These are phyloP conservation scores for Amiota mariae DNA, from an alignment of 2,888 invertebrate species.

Conservation along the genomic window DNA sequence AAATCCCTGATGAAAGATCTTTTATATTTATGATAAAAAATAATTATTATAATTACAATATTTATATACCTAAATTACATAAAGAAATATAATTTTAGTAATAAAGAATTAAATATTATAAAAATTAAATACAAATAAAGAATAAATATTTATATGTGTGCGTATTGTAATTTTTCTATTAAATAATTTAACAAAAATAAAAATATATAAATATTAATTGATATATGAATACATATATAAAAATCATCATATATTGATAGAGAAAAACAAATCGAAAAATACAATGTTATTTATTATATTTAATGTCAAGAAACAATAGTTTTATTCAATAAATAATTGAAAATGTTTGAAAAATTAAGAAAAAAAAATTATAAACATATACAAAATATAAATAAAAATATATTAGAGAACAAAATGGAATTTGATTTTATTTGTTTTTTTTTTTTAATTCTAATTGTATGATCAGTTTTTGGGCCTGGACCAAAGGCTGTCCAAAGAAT, in stretches of 20 bases:
- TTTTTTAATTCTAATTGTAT: too few species aligned
- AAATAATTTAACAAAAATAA: slow-evolving; percentile 54
- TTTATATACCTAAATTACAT: too few species aligned
- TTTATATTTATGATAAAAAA: too few species aligned
- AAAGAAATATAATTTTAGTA: too few species aligned
- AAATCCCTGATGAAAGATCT: too few species aligned
- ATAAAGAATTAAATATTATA: slow-evolving; percentile 3
- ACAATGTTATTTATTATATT: slow-evolving; percentile 15
- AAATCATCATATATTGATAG: not conserved
- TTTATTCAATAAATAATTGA: slow-evolving; percentile 12
- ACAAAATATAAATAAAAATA: not conserved
- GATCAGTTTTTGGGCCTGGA: too few species aligned
- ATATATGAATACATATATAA: not conserved
- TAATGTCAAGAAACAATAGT: not conserved
- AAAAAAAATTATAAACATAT: not conserved
- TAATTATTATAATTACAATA: too few species aligned
- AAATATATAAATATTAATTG: slow-evolving; percentile 6
- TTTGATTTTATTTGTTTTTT: too few species aligned
- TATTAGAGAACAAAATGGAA: not conserved
- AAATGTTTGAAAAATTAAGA: slow-evolving; percentile 9
- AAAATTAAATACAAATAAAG: not conserved
- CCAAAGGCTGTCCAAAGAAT: too few species aligned
- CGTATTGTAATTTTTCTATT: slow-evolving; percentile 26
- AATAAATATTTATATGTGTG: slow-evolving; percentile 24
- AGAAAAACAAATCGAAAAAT: too few species aligned